Base-by-base conservation (phyloP, 2,888 invertebrate genomes). In the Cenopis cana region DNA sequence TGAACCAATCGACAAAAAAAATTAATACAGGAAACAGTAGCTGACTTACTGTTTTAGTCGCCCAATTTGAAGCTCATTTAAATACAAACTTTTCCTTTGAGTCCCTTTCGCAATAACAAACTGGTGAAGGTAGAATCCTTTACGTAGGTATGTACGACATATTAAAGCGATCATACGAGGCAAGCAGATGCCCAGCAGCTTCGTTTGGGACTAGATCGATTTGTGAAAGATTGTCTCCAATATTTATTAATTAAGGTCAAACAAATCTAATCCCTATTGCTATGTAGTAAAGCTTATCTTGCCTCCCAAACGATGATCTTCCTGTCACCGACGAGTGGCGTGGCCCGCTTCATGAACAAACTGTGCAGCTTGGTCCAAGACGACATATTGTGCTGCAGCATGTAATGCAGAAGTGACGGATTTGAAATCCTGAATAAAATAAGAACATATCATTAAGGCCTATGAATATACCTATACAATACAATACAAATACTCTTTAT, bases 291-390 rank as follows among this genome's bases (percentile, higher is more conserved):
- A 36, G 36, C 36, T 20, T 52, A 79, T 33, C 81, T 70, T 69
- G 89, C 91, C 80, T 92, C 90, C 92, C 92, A 92, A 10, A 92
- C 89, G 10, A 91, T 85, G 2, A 87, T 81, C 1, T 86, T 82
- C 14, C 76, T 78, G 0, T 79, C 73, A 0, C 81, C 82, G 0
- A 92, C 77, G 2, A 91, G 77, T 0, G 89, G 88, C 5, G 90
- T 81, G 0, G 82, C 84, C 2, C 81, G 85, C 36, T 75, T 74
- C 90, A 92, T 92, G 73, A 92, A 91, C 29, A 86, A 73, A 1
- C 83, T 81, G 59, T 91, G 90, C 0, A 92, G 81, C 29, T 84
- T 75, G 0, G 68, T 67, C 0, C 79, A 77, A 0, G 79, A 68
- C 0, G 81, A 80, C 69, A 91, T 74, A 14, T 86, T 83, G 70